A percentile compares a stretch with the other conserved stretches of the same genome.
These are phyloP conservation scores for Sus cebifrons DNA, from an alignment of 2,797 vertebrate genomes.

Conservation along the genomic window DNA sequence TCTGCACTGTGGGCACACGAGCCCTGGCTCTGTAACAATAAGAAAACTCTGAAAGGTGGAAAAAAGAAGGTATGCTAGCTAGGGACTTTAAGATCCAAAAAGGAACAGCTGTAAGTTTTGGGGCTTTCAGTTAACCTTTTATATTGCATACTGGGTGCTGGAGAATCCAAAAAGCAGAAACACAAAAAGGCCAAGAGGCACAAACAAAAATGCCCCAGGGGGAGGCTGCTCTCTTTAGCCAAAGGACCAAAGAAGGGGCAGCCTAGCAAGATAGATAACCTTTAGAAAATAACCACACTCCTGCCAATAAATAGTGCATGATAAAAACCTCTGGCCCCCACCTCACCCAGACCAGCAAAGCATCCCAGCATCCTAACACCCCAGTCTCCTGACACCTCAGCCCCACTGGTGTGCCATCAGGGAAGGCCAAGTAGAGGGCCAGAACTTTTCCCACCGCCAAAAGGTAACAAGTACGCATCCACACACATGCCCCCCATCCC, in stretches of 20 bases:
- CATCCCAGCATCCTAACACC: background rate
- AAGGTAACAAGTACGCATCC: background rate
- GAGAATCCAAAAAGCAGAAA: constrained; percentile 25
- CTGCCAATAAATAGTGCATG: background rate
- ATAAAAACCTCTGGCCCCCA: background rate
- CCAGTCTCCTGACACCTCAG: background rate
- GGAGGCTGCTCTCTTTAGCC: background rate
- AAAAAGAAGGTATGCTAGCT: background rate
- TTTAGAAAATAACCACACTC: constrained; percentile 7
- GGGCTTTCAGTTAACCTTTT: constrained; percentile 30
- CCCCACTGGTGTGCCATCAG: background rate
- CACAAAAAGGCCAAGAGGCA: background rate
- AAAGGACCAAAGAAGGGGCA: background rate
- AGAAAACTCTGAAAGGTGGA: background rate
- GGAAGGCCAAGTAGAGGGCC: background rate
- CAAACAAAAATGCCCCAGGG: background rate
- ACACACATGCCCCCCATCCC: too few species aligned
- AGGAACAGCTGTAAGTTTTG: background rate
- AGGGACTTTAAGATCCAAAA: background rate
- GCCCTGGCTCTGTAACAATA: background rate
- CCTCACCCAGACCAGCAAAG: background rate
- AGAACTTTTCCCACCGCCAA: background rate
- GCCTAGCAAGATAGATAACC: constrained; percentile 11
- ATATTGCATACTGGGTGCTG: background rate
- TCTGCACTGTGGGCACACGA: background rate